Evolutionary conservation across 1,140 invertebrate species (phyloP), one percentile per base, ranked within the genome.

Genomic region (Kradibia gibbosae): DNA sequence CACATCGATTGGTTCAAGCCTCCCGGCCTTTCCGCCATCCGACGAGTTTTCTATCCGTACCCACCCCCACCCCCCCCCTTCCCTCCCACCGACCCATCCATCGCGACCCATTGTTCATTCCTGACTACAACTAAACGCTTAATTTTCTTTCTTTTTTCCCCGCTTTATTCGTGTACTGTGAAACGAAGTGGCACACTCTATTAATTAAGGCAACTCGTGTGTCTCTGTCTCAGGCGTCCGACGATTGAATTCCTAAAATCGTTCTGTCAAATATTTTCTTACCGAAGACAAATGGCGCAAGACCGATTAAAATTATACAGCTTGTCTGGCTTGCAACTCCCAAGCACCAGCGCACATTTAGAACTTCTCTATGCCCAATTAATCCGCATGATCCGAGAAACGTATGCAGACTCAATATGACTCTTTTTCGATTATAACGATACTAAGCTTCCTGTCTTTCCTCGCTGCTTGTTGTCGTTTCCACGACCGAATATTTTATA

Each of bases 1-100:
- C 50, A 53, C 48, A 70, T 7, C 25, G 67, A 80, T 73, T 80
- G 53, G 39, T 62, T 67, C 28, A 25, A 25, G n/a, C 8, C 48
- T 42, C 39, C 1, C 31, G 22, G 7, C 2, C 34, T 17, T 20
- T 17, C 28, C 34, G 39, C 62, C 34, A 67, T 11, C n/a, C 10
- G 62, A 39, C 39, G 34, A 10, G n/a, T 67, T 34, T 22, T 20
- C 17, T 34, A 36, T 45, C 20, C 42, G 25, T 42, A 34, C 22
- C n/a, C 42, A 22, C 31, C 11, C 34, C 13, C 36, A n/a, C n/a
- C n/a, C n/a, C n/a, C n/a, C 31, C 57, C 36, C 28, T 70, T 7
- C 60, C 62, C 36, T 34, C 55, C 4, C 42, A 15, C 36, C 25
- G n/a, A n/a, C n/a, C n/a, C n/a, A n/a, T n/a, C n/a, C n/a, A n/a